phyloP scores from a whole-genome alignment of 1,140 invertebrate genomes.

The Diploscapter pachys region DNA sequence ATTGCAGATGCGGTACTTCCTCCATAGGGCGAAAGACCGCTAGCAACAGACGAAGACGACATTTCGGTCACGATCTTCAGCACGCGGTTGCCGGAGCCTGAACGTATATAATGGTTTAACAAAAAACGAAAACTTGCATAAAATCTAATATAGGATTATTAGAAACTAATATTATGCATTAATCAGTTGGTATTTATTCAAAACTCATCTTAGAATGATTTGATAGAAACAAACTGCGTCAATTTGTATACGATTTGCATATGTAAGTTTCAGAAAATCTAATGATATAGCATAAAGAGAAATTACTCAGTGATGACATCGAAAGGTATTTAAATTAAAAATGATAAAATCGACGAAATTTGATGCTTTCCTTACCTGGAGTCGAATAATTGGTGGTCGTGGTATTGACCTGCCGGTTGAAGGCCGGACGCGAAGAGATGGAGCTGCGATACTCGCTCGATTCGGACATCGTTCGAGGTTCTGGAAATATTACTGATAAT shows the following conservation, averaged over 20 bases:
- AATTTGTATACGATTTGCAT: background rate
- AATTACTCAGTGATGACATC: constrained; percentile 16
- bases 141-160: no score
- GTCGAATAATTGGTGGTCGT: constrained; percentile 21
- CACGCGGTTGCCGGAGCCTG: constrained; percentile 38
- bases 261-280: constrained; percentile 21
- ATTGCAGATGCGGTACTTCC: constrained; percentile 59
- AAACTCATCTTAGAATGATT: background rate
- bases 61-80: constrained; percentile 57
- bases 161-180: no score
- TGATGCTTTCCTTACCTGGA: background rate
- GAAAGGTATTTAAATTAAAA: background rate
- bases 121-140: no score
- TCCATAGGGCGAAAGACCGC: constrained; percentile 46
- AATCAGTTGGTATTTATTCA: no score
- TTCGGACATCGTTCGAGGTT: no score
- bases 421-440: constrained; percentile 47
- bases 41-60: constrained; percentile 43
- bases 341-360: background rate
- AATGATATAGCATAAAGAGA: constrained; percentile 18
- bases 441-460: constrained; percentile 50
- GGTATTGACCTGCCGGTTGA: constrained; percentile 38
- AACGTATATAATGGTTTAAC: no score
- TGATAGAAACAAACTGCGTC: background rate
- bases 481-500: no score